Base-by-base conservation (phyloP, 2,797 vertebrate species). In the Gallinago solitaria region DNA sequence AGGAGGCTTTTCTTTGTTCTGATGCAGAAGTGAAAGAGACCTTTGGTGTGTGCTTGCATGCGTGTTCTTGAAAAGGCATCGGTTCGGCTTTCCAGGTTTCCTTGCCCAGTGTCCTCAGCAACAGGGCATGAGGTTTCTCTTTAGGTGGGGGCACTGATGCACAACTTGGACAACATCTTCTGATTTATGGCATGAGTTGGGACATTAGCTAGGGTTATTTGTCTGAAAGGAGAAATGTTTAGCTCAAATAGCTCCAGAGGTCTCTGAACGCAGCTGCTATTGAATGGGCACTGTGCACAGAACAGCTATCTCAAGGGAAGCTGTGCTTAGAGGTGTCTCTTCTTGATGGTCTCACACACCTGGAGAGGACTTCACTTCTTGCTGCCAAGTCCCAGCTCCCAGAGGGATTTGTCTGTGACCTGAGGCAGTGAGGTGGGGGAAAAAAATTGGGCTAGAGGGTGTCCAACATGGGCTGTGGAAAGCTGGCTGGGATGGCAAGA, bases 21-120 rank as follows among this genome's bases (percentile, higher is more conserved):
- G 82, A 76, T 47, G 14, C 56, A 73, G 80, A 97, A 97, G 68
- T 27, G 95, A 93, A 93, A 97, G 92, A 80, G 71, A 3, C 24
- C 41, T 71, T 63, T 0, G 6, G 77, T 12, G 4, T 69, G 30
- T 3, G 28, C 74, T 39, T 43, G 24, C 54, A 8, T 4, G 32
- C 2, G 0, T 50, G 84, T 78, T 94, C 90, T 92, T 96, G 53
- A 91, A 96, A 88, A 93, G 85, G 83, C 74, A 0, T 21, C 11
- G 0, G 25, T 19, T 77, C 0, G 10, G 32, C 91, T 95, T 96
- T 94, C 92, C 93, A 96, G 93, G 94, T 75, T 95, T 93, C 88
- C 43, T 21, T 48, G 37, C 45, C 59, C 5, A 30, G 30, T 63
- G 25, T 27, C 54, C 37, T 57, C 39, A 15, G 75, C 35, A 7